Percentiles rank a stretch among this genome's conserved stretches.
phyloP scores from a whole-genome alignment of 2,888 invertebrate genomes.

The Scaptodrosophila latifasciaeformis region DNA sequence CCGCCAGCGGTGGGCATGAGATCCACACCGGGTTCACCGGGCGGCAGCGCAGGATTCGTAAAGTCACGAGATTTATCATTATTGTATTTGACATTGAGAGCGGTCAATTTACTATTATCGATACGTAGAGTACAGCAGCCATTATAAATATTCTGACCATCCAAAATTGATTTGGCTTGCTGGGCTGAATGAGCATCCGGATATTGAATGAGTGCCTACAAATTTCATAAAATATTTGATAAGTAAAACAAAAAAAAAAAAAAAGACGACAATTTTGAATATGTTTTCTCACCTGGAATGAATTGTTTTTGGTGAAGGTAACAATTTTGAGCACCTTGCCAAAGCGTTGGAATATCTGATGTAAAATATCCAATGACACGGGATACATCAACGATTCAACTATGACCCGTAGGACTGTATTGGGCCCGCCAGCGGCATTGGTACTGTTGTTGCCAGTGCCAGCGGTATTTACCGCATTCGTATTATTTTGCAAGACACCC shows the following conservation, averaged over 20 bases:
- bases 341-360: slow-evolving; percentile 98
- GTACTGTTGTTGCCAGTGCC: slow-evolving; percentile 76
- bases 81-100: slow-evolving; percentile 99
- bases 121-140: slow-evolving; percentile 99
- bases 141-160: slow-evolving; percentile 99
- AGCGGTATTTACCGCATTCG: slow-evolving; percentile 70
- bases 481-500: slow-evolving; percentile 77
- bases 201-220: slow-evolving; percentile 99
- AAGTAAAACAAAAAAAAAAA: background rate
- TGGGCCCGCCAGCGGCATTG: slow-evolving; percentile 84
- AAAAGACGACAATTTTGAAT: background rate
- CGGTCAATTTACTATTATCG: slow-evolving; percentile 98
- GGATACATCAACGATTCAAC: slow-evolving; percentile 99
- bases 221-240: slow-evolving; percentile 71
- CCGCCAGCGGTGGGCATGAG: slow-evolving; percentile 77
- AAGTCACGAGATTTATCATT: slow-evolving; percentile 99
- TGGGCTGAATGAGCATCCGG: slow-evolving; percentile 97
- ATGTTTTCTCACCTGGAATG: slow-evolving; percentile 74
- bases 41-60: slow-evolving; percentile 98
- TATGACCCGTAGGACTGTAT: slow-evolving; percentile 97
- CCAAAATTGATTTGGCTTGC: slow-evolving; percentile 95
- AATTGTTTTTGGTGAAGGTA: slow-evolving; percentile 99
- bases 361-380: slow-evolving; percentile 96
- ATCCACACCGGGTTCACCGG: slow-evolving; percentile 87
- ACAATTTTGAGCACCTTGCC: slow-evolving; percentile 99